Evolutionary conservation across 1,140 invertebrate genomes (phyloP).

Genomic region (Papilio glaucus): DNA sequence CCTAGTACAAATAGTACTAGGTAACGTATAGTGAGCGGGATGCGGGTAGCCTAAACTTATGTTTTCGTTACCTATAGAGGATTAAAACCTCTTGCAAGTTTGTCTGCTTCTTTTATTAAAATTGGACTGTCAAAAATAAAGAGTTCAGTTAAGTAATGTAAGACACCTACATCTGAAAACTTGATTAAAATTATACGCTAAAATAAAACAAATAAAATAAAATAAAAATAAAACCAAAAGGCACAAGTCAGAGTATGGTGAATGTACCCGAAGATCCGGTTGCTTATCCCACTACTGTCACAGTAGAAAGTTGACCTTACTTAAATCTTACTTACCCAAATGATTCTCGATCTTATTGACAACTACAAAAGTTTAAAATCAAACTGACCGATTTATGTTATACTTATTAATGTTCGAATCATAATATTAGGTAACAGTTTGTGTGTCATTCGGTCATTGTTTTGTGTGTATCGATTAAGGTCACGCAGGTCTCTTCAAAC

Average conservation of each 20-base stretch:
- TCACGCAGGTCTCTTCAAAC: slow-evolving; percentile 31
- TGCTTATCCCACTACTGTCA: slow-evolving; percentile 54
- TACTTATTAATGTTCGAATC: slow-evolving; percentile 47
- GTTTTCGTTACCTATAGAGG: too few relatives aligned
- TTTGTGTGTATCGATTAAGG: slow-evolving; percentile 45
- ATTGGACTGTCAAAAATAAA: too few relatives aligned
- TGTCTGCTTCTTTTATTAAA: too few relatives aligned
- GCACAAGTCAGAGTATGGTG: slow-evolving; percentile 44
- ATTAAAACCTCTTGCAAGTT: too few relatives aligned
- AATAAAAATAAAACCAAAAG: slow-evolving; percentile 56
- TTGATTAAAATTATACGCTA: neutral
- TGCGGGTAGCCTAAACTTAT: neutral
- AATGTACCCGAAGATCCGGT: slow-evolving; percentile 61
- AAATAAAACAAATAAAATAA: neutral
- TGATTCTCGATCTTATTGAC: slow-evolving; percentile 23
- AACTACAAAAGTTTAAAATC: slow-evolving; percentile 35
- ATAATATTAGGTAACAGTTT: slow-evolving; percentile 63
- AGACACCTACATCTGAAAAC: too few relatives aligned
- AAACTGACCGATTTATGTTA: neutral
- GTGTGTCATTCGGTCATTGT: slow-evolving; percentile 70
- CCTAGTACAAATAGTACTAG: too few relatives aligned
- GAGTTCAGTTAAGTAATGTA: too few relatives aligned
- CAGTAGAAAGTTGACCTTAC: slow-evolving; percentile 68
- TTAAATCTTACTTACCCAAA: slow-evolving; percentile 43
- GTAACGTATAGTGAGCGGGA: too few relatives aligned